Base-by-base conservation (phyloP, 2,888 invertebrate genomes). In the Nysson spinosus region DNA sequence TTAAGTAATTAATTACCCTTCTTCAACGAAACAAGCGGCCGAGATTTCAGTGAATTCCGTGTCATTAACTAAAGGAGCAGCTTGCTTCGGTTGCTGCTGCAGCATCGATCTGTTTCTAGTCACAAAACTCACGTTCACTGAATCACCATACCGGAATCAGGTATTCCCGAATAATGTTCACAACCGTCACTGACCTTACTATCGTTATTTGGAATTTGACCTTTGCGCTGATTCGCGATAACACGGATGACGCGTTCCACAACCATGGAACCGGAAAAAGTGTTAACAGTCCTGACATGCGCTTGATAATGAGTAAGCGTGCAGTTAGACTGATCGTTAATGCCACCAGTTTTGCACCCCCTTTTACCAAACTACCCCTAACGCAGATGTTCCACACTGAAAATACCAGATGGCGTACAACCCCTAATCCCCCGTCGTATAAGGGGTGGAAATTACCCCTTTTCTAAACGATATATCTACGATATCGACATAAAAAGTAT, bases 71-170 rank as follows among this genome's bases (percentile, higher is more conserved):
- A 66, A 64, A 69, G 46, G 47, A 28, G 35, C 37, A 20, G 58
- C 12, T 39, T 43, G 57, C 52, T 39, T 54, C 34, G 70, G 69
- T 61, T 72, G 79, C 75, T 71, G 73, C 44, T 77, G 79, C 73
- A 78, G 80, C 80, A 80, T 81, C 77, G 79, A 80, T 78, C 62
- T 66, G 46, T 57, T n/a, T n/a, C 60, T 32, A 69, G 66, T 72
- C 66, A 68, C 62, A 46, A 51, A 32, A 57, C 55, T 16, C 43
- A 51, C n/a, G 35, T 39, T 77, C 54, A 76, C 60, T 70, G 32
- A 46, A 47, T 70, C 60, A 75, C 60, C 73, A 73, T 74, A 57
- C 17, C 64, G 42, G 50, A 28, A 17, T n/a, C 42, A 46, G 14
- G 30, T 5, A 40, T 20, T 19, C 52, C 35, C 26, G 34, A 17